Evolutionary conservation across 1,140 invertebrate species (phyloP).

Genomic region (Achatina immaculata): DNA sequence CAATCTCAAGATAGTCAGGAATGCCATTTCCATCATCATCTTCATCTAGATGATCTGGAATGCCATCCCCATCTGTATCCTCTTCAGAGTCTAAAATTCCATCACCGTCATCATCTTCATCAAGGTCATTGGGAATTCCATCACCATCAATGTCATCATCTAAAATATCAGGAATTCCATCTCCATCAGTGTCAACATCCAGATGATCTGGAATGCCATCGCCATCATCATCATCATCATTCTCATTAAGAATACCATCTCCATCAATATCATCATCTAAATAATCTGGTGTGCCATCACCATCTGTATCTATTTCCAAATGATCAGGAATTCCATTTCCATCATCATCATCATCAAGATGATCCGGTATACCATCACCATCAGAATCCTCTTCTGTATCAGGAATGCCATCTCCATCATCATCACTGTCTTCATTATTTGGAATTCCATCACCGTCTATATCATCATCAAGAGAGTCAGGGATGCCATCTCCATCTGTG

Average conservation of each 20-base stretch:
- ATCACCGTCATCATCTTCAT: slow-evolving; percentile 6
- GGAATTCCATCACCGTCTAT: slow-evolving; percentile 65
- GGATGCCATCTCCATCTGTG: slow-evolving; percentile 66
- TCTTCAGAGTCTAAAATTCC: background rate
- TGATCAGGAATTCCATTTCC: slow-evolving; percentile 65
- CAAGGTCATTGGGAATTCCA: slow-evolving; percentile 14
- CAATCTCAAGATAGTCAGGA: slow-evolving; percentile 50
- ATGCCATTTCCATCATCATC: slow-evolving; percentile 64
- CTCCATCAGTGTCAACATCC: slow-evolving; percentile 18
- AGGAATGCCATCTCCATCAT: slow-evolving; percentile 60
- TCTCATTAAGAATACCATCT: slow-evolving; percentile 58
- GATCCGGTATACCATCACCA: slow-evolving; percentile 63
- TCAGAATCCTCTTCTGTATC: slow-evolving; percentile 60
- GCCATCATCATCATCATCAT: slow-evolving; percentile 53
- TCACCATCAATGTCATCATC: slow-evolving; percentile 24
- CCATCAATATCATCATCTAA: slow-evolving; percentile 53
- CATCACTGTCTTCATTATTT: slow-evolving; percentile 52
- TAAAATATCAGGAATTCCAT: slow-evolving; percentile 19
- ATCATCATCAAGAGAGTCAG: slow-evolving; percentile 64
- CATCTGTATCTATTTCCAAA: slow-evolving; percentile 55
- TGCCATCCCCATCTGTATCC: slow-evolving; percentile 22
- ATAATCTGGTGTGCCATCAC: slow-evolving; percentile 57
- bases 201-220: slow-evolving; percentile 16
- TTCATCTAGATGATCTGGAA: slow-evolving; percentile 58
- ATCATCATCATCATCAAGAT: slow-evolving; percentile 56